phyloP scores from a whole-genome alignment of 2,113 vertebrate genomes.

The Scomber japonicus region DNA sequence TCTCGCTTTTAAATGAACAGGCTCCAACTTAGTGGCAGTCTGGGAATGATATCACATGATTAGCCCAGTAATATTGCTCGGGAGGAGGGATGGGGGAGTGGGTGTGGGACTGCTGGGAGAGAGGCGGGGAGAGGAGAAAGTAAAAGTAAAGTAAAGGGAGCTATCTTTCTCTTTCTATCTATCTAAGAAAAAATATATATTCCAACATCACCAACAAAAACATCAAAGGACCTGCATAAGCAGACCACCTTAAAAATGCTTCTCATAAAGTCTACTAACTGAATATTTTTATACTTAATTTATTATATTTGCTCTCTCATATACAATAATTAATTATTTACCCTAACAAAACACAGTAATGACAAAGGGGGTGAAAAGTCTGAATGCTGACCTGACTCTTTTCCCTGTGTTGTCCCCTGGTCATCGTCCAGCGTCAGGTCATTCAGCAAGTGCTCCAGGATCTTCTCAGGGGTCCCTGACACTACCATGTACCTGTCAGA shows the following conservation, averaged over 20 bases:
- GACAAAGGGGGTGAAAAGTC: slow-evolving; percentile 15
- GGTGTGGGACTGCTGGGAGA: slow-evolving; percentile 18
- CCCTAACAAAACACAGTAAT: not conserved
- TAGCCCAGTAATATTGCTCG: slow-evolving; percentile 24
- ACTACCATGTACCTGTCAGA: slow-evolving; percentile 95
- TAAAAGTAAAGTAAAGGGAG: slow-evolving; percentile 38
- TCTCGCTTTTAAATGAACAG: slow-evolving; percentile 36
- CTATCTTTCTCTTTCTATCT: slow-evolving; percentile 4
- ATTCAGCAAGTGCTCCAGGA: slow-evolving; percentile 94
- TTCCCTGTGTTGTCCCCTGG: slow-evolving; percentile 76
- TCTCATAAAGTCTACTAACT: slow-evolving; percentile 10
- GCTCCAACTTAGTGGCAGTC: slow-evolving; percentile 41
- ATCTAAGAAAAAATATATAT: not conserved
- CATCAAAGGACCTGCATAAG: not conserved
- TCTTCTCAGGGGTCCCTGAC: slow-evolving; percentile 95
- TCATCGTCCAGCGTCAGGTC: slow-evolving; percentile 91
- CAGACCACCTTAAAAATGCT: not conserved
- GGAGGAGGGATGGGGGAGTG: not conserved
- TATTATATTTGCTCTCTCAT: not conserved
- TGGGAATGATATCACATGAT: slow-evolving; percentile 50
- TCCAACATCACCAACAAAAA: slow-evolving; percentile 10
- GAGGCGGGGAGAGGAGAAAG: slow-evolving; percentile 12
- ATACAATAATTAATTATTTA: not conserved
- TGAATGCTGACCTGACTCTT: slow-evolving; percentile 90
- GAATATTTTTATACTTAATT: not conserved